These are phyloP conservation scores for Tribolium castaneum DNA, from an alignment of 1,140 invertebrate species.

Conservation along the genomic window DNA sequence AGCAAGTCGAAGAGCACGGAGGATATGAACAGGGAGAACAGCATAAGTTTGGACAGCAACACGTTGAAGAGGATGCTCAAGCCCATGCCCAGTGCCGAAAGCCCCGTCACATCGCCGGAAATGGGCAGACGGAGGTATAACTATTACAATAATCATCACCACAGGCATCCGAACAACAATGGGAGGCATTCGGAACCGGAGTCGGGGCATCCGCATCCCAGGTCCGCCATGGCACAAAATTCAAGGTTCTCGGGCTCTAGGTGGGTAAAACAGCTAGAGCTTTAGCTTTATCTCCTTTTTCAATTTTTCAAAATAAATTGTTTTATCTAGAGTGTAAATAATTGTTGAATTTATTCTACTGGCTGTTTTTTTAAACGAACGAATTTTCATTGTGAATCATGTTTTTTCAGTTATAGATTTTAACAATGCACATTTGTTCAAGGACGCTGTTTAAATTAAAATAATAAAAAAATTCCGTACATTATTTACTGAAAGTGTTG, in stretches of 20 bases:
- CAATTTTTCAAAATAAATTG: too few species aligned
- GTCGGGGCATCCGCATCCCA: slow-evolving; percentile 61
- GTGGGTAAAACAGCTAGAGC: slow-evolving; percentile 48
- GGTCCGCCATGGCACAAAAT: slow-evolving; percentile 61
- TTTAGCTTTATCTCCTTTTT: too few species aligned
- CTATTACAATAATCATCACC: slow-evolving; percentile 70
- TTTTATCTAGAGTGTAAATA: too few species aligned
- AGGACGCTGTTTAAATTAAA: too few species aligned
- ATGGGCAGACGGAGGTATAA: slow-evolving; percentile 81
- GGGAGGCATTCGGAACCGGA: slow-evolving; percentile 68
- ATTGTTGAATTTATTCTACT: too few species aligned
- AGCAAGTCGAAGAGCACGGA: slow-evolving; percentile 90
- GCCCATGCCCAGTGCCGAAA: slow-evolving; percentile 88
- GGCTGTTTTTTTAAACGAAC: too few species aligned
- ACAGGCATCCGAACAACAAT: slow-evolving; percentile 67
- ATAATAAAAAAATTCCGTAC: too few species aligned
- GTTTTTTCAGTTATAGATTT: too few species aligned
- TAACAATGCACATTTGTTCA: too few species aligned
- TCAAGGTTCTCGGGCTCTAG: slow-evolving; percentile 62
- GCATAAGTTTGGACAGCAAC: slow-evolving; percentile 71
- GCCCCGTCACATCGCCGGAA: slow-evolving; percentile 88
- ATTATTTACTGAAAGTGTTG: too few species aligned
- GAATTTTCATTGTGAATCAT: too few species aligned
- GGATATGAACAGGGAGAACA: slow-evolving; percentile 79
- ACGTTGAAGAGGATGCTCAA: slow-evolving; percentile 94